Base-by-base conservation (phyloP, 92 coral and sea anemone genomes). In the Epizoanthus stellaris region DNA sequence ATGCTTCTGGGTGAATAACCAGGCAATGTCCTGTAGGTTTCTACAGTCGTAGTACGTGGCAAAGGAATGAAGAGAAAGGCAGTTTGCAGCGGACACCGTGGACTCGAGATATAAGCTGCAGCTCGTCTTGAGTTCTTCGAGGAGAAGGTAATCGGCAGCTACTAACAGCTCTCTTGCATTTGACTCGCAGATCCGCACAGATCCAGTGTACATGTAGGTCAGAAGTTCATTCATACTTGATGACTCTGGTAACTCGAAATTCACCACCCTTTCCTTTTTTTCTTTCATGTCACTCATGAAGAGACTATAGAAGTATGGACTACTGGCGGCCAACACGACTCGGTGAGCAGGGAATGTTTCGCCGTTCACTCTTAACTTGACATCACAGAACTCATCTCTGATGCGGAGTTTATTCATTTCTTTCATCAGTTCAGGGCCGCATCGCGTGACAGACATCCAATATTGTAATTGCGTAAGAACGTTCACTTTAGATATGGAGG, bases 251-350 rank as follows among this genome's bases (percentile, higher is more conserved):
- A 77, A 17, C 23, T n/a, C 36, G 54, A 77, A 6, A 0, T 61
- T 15, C 19, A 77, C 82, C 14, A 77, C 15, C 7, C 19, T 9
- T 62, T 61, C 53, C 17, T 30, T 39, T 61, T 36, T 60, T 38
- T 77, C 82, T 16, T 61, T 77, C 82, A 77, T 77, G 45, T 77
- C 45, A 61, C 82, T 77, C 3, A 69, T 61, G 45, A 77, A 77
- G 11, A 77, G 25, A 19, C 70, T 77, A 38, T 77, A 77, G 40
- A 87, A 87, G 69, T 87, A 82, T 0, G 90, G 87, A 73, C 87
- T 81, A 58, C 90, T 57, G 15, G 90, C 90, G 10, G 90, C 81
- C 38, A 87, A 65, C 56, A 87, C 85, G 10, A 87, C 85, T 63
- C 76, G 53, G 53, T 87, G 90, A 21, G 90, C 90, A 12, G 82